Evolutionary conservation across 2,113 vertebrate genomes (phyloP), one percentile per base, ranked within the genome.

Genomic region (Xyrauchen texanus): DNA sequence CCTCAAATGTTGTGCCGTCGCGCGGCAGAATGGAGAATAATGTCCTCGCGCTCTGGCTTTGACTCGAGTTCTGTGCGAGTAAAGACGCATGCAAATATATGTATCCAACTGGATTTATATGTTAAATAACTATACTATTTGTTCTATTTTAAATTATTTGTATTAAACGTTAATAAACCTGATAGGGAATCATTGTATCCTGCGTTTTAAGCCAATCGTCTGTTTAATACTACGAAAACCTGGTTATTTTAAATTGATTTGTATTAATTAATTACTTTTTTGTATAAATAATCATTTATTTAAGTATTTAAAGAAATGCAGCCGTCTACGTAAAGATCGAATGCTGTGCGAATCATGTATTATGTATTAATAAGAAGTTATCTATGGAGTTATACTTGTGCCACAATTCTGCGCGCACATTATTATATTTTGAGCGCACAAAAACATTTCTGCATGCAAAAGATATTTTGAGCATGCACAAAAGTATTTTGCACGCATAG

Each of bases 31-130:
- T 76, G 74, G 74, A 76, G 74, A 65, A 55, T 65, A 65, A 65
- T 65, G 62, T 76, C 15, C 21, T 21, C 62, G 74, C 74, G 74
- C 74, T 65, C 74, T 45, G 62, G 47, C 49, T 76, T 65, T 65
- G 21, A 34, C 21, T 34, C 21, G 61, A 76, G 21, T 21, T 8
- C 61, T 52, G 47, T 12, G 13, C 47, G 16, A 34, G 47, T 15
- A 21, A 53, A 74, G 47, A 9, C 73, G 6, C 73, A 45, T n/a
- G 12, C 58, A 73, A 44, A 73, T 46, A 47, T 11, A 10, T 57
- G 64, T 11, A 42, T 65, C 60, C 3, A 63, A 1, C 9, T 63
- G 62, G 15, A 34, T 34, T 52, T 51, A 7, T 63, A 13, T 74
- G 21, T 34, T 34, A 34, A 34, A 34, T 34, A 34, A 34, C 21